Percentiles rank a stretch among this genome's conserved stretches.
These are phyloP conservation scores for Drosophila bipectinata DNA, from an alignment of 1,140 invertebrate genomes.

Conservation along the genomic window DNA sequence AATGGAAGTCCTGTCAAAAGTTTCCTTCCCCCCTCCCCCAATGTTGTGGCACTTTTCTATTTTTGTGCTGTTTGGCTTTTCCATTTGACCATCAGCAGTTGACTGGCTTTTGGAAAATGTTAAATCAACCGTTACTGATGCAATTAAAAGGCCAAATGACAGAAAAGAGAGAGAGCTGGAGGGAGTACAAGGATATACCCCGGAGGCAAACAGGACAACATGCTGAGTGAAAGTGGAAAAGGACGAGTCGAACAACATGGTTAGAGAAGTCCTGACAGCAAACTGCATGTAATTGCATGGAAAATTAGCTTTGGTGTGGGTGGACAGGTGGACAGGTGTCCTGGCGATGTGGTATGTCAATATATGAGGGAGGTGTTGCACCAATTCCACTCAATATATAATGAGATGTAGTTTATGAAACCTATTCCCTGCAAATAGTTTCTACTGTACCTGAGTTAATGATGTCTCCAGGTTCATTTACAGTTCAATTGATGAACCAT, in stretches of 20 bases:
- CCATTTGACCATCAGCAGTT: conserved; percentile 38
- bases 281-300: conserved; percentile 67
- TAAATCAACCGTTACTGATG: conserved; percentile 77
- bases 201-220: conserved; percentile 40
- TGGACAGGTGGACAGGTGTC: conserved; percentile 2
- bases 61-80: conserved; percentile 9
- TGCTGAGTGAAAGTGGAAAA: conserved; percentile 34
- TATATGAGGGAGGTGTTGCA: not conserved
- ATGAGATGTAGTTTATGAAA: too few species aligned
- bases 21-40: not conserved
- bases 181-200: conserved; percentile 22
- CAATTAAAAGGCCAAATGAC: conserved; percentile 62
- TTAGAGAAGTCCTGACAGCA: conserved; percentile 11
- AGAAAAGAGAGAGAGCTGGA: not conserved
- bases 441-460: conserved; percentile 21
- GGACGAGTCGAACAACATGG: conserved; percentile 12
- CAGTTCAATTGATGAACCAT: conserved; percentile 20
- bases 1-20: conserved; percentile 8
- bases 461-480: conserved; percentile 35
- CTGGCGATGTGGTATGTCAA: conserved; percentile 4
- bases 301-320: conserved; percentile 60
- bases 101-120: conserved; percentile 56
- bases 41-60: not conserved
- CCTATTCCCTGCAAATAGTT: not conserved
- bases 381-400: not conserved